phyloP scores from a whole-genome alignment of 1,140 invertebrate genomes.

The Heliconius congener region DNA sequence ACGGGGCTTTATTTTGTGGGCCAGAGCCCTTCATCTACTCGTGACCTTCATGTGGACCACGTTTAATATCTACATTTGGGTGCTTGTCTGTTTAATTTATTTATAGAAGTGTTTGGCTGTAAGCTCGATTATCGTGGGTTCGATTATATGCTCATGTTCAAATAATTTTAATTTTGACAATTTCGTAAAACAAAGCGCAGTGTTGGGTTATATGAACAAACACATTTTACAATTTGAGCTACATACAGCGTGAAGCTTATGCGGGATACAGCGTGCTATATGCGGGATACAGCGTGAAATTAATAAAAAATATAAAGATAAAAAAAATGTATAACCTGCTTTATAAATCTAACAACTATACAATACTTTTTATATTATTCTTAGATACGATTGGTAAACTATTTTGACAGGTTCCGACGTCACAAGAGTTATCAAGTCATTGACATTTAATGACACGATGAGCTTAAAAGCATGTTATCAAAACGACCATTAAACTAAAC shows the following conservation, averaged over 20 bases:
- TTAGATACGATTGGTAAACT: not conserved
- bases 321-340: not conserved
- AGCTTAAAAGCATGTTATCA: constrained; percentile 2
- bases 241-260: too few species aligned
- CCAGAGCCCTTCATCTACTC: constrained; percentile 28
- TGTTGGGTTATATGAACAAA: too few species aligned
- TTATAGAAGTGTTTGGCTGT: not conserved
- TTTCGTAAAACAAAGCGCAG: too few species aligned
- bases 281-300: too few species aligned
- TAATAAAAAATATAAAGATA: too few species aligned
- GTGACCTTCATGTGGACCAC: constrained; percentile 24
- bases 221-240: too few species aligned
- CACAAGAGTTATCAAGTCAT: not conserved
- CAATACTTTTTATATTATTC: too few species aligned
- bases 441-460: not conserved
- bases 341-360: not conserved
- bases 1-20: constrained; percentile 29
- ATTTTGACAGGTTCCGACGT: not conserved
- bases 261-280: too few species aligned
- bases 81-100: not conserved
- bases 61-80: constrained; percentile 2
- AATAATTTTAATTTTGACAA: too few species aligned
- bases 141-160: not conserved
- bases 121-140: not conserved
- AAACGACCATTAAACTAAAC: not conserved